Evolutionary conservation across 1,140 invertebrate genomes (phyloP).

Genomic region (Sinonovacula constricta): DNA sequence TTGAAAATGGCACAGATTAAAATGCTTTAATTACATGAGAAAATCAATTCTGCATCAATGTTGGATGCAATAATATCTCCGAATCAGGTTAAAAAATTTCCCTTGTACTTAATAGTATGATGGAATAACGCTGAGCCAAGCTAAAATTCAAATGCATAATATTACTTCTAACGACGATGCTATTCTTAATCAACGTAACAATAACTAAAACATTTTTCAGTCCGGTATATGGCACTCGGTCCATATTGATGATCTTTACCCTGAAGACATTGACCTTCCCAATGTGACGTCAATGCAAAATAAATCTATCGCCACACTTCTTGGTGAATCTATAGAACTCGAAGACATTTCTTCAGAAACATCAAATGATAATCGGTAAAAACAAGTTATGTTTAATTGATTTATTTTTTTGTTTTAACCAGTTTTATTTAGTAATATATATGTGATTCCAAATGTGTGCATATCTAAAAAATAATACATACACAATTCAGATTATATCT

Average conservation of each 20-base stretch:
- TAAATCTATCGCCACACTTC: conserved; percentile 7
- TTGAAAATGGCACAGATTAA: no score
- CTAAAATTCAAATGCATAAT: not conserved
- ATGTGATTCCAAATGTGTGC: not conserved
- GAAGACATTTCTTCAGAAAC: not conserved
- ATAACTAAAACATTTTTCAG: conserved; percentile 30
- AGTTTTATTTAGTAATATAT: not conserved
- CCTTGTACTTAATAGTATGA: not conserved
- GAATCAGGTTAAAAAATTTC: not conserved
- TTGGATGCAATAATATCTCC: not conserved
- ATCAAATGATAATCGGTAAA: not conserved
- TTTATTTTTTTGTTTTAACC: conserved; percentile 1
- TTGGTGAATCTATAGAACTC: not conserved
- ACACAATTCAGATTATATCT: not conserved
- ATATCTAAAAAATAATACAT: not conserved
- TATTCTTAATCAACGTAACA: not conserved
- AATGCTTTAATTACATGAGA: no score
- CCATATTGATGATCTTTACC: conserved; percentile 68
- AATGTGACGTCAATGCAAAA: conserved; percentile 2
- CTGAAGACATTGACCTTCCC: conserved; percentile 46
- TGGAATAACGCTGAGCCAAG: not conserved
- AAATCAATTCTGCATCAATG: not conserved
- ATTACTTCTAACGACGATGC: not conserved
- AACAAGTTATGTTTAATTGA: not conserved
- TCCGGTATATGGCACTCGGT: conserved; percentile 68